Conservation (phyloP, 2,888 invertebrate species). For the Harpagoxenus sublaevis region DNA sequence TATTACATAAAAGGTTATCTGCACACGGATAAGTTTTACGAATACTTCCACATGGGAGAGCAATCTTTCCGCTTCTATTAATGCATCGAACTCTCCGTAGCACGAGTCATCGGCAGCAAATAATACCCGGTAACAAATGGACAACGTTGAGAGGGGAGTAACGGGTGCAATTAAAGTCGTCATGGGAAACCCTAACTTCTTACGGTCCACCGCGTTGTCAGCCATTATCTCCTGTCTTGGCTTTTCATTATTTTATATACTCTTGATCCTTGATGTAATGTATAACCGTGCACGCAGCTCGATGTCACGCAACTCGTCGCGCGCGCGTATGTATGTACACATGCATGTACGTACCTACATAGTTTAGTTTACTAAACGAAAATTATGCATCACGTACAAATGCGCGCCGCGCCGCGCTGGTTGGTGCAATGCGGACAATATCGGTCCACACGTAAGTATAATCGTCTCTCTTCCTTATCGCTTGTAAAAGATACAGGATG, state of each 20-base stretch:
- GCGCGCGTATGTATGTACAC: too few relatives aligned
- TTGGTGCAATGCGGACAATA: too few relatives aligned
- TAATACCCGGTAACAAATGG: constrained; percentile 74
- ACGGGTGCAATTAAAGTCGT: constrained; percentile 83
- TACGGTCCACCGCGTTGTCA: constrained; percentile 81
- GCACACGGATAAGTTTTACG: constrained; percentile 2
- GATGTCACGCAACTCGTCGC: constrained; percentile 80
- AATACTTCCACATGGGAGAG: constrained; percentile 14
- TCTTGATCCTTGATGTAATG: constrained; percentile 48
- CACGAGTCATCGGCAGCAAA: constrained; percentile 60
- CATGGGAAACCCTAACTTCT: constrained; percentile 85
- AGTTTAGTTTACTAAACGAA: constrained; percentile 61
- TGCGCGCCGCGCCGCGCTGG: not conserved
- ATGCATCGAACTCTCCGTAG: constrained; percentile 23
- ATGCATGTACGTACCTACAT: constrained; percentile 57
- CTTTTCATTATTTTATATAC: constrained; percentile 76
- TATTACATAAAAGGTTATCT: not conserved
- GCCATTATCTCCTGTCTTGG: constrained; percentile 67
- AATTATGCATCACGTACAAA: constrained; percentile 32
- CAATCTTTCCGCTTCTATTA: constrained; percentile 42
- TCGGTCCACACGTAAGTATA: constrained; percentile 12
- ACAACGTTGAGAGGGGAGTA: constrained; percentile 71
- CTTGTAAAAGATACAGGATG: not conserved
- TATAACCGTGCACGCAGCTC: constrained; percentile 71
- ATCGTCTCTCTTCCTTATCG: not conserved